phyloP scores from a whole-genome alignment of 2,113 vertebrate genomes.

The Lethenteron camtschaticum region DNA sequence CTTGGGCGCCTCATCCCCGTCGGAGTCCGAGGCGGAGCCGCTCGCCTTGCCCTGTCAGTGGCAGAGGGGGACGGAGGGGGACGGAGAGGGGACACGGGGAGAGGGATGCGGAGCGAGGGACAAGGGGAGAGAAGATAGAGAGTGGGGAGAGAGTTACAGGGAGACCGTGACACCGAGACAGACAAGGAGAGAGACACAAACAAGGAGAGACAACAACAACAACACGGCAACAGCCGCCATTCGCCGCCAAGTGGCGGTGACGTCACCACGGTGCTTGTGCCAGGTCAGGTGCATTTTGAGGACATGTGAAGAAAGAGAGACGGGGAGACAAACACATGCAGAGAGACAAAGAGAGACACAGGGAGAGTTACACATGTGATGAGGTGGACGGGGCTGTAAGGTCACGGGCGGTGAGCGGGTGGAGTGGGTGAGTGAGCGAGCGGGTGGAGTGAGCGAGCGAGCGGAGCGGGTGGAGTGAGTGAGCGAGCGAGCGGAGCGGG shows the following conservation, averaged over 20 bases:
- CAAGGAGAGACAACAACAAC: neutral
- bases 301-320: too few relatives aligned
- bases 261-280: neutral
- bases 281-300: too few relatives aligned
- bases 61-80: neutral
- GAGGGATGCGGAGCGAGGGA: neutral
- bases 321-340: neutral
- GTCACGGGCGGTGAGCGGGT: neutral
- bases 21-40: neutral
- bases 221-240: neutral
- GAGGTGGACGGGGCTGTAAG: neutral
- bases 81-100: neutral
- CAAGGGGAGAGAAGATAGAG: neutral
- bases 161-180: neutral
- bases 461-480: neutral
- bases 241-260: neutral
- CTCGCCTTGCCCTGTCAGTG: neutral
- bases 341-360: neutral
- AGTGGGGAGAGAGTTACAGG: neutral
- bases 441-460: neutral
- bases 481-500: too few relatives aligned
- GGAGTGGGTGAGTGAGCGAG: neutral
- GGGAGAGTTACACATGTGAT: neutral
- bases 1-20: neutral
- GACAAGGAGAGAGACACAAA: neutral